A percentile compares a stretch with the other conserved stretches of the same genome.
Conservation (phyloP, 2,888 invertebrate species). For the Acleris literana region DNA sequence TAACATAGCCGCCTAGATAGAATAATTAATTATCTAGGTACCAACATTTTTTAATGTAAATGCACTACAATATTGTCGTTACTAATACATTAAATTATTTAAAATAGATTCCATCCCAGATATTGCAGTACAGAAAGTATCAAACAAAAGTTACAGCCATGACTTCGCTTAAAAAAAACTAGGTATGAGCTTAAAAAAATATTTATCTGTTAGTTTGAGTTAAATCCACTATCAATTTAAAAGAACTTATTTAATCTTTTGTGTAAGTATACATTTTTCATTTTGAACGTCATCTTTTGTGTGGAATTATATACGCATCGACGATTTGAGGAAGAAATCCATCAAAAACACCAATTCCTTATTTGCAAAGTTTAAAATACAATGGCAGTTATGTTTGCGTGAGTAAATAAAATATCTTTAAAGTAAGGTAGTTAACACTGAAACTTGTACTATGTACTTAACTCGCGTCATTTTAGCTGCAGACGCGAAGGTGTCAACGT, state of each 20-base stretch:
- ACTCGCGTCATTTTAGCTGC: too few relatives aligned
- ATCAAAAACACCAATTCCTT: too few relatives aligned
- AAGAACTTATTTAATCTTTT: slow-evolving; percentile 65
- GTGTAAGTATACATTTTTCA: slow-evolving; percentile 47
- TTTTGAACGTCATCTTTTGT: slow-evolving; percentile 43
- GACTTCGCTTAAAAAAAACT: slow-evolving; percentile 53
- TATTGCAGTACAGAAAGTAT: slow-evolving; percentile 62
- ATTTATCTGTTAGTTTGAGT: slow-evolving; percentile 51
- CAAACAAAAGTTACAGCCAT: slow-evolving; percentile 60
- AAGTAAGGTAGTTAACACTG: too few relatives aligned
- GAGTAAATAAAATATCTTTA: too few relatives aligned
- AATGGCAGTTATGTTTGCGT: too few relatives aligned
- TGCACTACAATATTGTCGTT: slow-evolving; percentile 74
- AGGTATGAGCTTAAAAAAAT: slow-evolving; percentile 39
- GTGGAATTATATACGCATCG: slow-evolving; percentile 29
- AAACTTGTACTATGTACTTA: too few relatives aligned
- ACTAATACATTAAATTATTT: slow-evolving; percentile 66
- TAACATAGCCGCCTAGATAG: slow-evolving; percentile 61
- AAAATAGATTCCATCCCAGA: slow-evolving; percentile 73
- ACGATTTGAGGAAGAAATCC: background rate
- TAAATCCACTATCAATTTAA: slow-evolving; percentile 71
- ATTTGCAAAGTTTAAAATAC: too few relatives aligned
- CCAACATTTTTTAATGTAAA: slow-evolving; percentile 64
- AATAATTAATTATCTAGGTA: slow-evolving; percentile 53
- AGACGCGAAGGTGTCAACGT: too few relatives aligned